phyloP scores from a whole-genome alignment of 53 echinoderm and acorn worm species.

The Echinarachnius parma region DNA sequence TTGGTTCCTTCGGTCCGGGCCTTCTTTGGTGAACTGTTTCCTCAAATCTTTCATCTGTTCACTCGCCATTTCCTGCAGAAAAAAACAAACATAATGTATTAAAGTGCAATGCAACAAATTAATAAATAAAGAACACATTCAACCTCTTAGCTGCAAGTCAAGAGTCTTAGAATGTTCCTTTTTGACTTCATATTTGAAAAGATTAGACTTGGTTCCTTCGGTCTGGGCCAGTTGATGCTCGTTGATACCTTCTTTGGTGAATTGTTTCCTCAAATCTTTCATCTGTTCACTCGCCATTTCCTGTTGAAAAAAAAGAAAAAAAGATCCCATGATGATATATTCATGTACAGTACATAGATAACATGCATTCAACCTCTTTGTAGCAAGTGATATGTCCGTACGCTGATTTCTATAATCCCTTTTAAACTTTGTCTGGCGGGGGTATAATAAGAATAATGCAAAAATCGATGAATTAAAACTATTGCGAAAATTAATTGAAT shows the following conservation, averaged over 20 bases:
- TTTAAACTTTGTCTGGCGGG: too few relatives aligned
- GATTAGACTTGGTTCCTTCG: constrained; percentile 76
- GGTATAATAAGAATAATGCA: too few relatives aligned
- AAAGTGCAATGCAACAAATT: not conserved
- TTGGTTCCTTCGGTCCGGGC: constrained; percentile 88
- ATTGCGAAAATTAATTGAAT: too few relatives aligned
- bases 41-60: constrained; percentile 76
- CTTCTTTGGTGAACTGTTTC: constrained; percentile 72
- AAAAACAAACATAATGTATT: not conserved
- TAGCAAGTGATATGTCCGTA: too few relatives aligned
- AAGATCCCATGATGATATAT: too few relatives aligned
- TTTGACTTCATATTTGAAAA: constrained; percentile 84
- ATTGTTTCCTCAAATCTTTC: constrained; percentile 72
- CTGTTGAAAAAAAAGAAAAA: too few relatives aligned
- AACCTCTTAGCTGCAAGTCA: not conserved
- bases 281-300: constrained; percentile 94
- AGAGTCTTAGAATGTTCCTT: too few relatives aligned
- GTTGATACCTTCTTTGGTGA: constrained; percentile 79
- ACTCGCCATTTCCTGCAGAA: constrained; percentile 94
- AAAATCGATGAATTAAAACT: too few relatives aligned
- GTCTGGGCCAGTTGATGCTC: constrained; percentile 95
- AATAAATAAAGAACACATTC: not conserved
- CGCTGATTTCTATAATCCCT: too few relatives aligned
- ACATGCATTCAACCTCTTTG: too few relatives aligned
- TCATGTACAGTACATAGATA: too few relatives aligned